Conservation (phyloP, 2,888 invertebrate species). For the Myopa tessellatipennis region DNA sequence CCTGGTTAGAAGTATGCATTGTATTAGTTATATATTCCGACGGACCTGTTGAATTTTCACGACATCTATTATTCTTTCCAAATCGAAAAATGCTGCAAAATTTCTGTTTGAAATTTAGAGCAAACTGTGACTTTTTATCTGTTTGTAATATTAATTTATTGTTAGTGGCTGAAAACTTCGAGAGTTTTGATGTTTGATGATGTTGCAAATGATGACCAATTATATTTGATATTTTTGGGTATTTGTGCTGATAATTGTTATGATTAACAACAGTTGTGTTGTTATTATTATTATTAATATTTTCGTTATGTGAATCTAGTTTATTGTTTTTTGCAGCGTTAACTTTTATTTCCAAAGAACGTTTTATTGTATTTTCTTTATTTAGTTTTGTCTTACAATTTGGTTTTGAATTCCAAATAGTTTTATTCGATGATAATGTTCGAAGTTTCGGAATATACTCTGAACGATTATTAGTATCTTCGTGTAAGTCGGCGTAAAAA, state of each 20-base stretch:
- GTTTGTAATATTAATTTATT: conserved; percentile 56
- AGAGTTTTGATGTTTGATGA: conserved; percentile 20
- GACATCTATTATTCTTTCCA: conserved; percentile 67
- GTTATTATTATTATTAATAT: conserved; percentile 52
- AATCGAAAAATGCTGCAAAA: conserved; percentile 87
- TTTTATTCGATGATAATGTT: conserved; percentile 63
- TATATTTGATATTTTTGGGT: conserved; percentile 48
- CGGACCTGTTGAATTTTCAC: conserved; percentile 53
- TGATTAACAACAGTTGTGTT: conserved; percentile 50
- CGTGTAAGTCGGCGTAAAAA: conserved; percentile 73
- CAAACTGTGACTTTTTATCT: conserved; percentile 79
- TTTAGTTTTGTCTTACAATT: conserved; percentile 31
- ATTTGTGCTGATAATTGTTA: conserved; percentile 45
- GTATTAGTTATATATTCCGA: conserved; percentile 50
- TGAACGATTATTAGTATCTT: conserved; percentile 72
- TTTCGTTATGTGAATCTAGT: conserved; percentile 51
- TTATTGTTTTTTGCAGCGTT: conserved; percentile 36
- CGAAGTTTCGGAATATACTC: conserved; percentile 50
- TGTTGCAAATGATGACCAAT: conserved; percentile 36
- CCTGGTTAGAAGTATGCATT: conserved; percentile 48
- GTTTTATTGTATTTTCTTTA: conserved; percentile 8
- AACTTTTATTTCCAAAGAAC: background rate
- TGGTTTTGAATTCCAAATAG: conserved; percentile 54
- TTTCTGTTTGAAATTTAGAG: conserved; percentile 83
- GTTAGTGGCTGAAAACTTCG: conserved; percentile 42